These are phyloP conservation scores for Tympanuchus pallidicinctus DNA, from an alignment of 2,113 vertebrate species.

Conservation along the genomic window DNA sequence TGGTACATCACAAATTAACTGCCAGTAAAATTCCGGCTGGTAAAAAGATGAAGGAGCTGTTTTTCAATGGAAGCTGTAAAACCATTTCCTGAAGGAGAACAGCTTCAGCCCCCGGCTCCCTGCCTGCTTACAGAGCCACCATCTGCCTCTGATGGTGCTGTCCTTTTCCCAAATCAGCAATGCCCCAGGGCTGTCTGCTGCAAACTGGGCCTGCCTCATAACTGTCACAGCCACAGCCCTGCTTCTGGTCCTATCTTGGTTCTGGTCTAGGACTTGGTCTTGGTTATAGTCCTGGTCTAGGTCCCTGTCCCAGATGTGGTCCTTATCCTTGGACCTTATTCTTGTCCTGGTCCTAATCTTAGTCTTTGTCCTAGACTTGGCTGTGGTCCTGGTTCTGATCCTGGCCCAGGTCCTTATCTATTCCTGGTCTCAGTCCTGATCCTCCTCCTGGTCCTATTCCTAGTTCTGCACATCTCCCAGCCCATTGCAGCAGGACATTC, in stretches of 20 bases:
- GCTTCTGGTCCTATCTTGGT: neutral
- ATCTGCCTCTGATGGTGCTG: neutral
- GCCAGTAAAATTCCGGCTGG: neutral
- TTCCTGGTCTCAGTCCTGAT: neutral
- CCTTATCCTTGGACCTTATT: too few relatives aligned
- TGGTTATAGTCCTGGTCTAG: too few relatives aligned
- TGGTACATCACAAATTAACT: neutral
- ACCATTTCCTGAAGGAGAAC: neutral
- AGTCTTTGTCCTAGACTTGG: too few relatives aligned
- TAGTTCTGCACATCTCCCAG: neutral
- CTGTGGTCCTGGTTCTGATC: neutral
- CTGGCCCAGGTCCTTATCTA: too few relatives aligned
- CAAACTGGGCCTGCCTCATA: neutral
- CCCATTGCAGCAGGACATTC: neutral
- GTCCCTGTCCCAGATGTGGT: too few relatives aligned
- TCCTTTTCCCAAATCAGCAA: neutral
- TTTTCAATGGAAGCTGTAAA: neutral
- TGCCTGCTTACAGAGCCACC: neutral
- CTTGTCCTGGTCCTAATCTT: too few relatives aligned
- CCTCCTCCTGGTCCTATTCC: neutral
- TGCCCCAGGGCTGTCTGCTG: neutral
- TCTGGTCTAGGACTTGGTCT: neutral
- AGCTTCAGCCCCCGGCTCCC: neutral
- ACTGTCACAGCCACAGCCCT: neutral
- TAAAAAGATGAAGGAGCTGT: neutral